A percentile compares a stretch with the other conserved stretches of the same genome.
phyloP scores from a whole-genome alignment of 2,888 invertebrate species.

The Pomacea canaliculata region DNA sequence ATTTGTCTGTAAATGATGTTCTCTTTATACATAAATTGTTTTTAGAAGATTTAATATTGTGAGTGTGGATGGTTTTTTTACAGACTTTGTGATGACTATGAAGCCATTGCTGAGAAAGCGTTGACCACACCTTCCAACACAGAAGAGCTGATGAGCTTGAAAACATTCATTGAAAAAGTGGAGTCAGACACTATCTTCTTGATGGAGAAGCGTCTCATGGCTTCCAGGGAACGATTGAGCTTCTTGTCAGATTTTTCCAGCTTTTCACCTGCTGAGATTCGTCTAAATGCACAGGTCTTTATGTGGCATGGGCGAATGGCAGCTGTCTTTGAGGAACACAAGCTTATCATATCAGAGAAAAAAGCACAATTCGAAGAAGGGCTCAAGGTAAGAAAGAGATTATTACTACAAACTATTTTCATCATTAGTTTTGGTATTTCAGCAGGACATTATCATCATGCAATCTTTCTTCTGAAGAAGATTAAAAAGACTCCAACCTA shows the following conservation, averaged over 20 bases:
- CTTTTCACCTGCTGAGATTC: conserved; percentile 86
- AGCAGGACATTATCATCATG: too few relatives aligned
- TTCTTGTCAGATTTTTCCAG: conserved; percentile 87
- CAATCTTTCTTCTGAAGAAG: too few relatives aligned
- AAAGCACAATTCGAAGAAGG: conserved; percentile 87
- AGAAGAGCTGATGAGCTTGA: conserved; percentile 85
- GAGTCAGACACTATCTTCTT: conserved; percentile 79
- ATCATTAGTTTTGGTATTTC: too few relatives aligned
- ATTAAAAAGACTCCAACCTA: too few relatives aligned
- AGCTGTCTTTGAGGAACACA: conserved; percentile 85
- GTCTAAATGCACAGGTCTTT: conserved; percentile 88
- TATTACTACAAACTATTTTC: not conserved
- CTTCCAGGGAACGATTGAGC: conserved; percentile 74
- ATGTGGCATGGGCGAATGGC: conserved; percentile 89
- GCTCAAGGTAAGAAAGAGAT: conserved; percentile 74
- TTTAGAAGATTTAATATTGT: too few relatives aligned
- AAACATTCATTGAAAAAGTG: conserved; percentile 82
- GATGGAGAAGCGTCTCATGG: conserved; percentile 82
- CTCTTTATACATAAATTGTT: too few relatives aligned
- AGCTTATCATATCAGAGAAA: conserved; percentile 84
- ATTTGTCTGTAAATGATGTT: too few relatives aligned
- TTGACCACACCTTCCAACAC: conserved; percentile 86
- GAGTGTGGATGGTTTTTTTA: not conserved
- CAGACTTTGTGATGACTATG: conserved; percentile 88
- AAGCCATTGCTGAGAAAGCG: conserved; percentile 82